Base-by-base conservation (phyloP, 2,797 vertebrate species). In the Paguma larvata region DNA sequence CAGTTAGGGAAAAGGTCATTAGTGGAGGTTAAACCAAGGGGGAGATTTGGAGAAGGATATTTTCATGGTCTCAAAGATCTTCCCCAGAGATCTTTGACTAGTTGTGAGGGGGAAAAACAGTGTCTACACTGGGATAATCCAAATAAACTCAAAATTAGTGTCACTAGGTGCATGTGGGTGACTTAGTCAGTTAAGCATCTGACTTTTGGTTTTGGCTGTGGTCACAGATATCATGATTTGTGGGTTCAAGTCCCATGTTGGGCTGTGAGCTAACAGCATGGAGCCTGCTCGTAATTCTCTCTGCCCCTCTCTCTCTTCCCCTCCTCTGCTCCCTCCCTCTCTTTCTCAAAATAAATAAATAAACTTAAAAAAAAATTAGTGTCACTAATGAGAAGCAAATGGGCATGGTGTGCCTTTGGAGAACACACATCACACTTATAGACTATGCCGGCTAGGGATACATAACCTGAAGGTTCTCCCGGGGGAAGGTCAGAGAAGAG, bases 11-110 rank as follows among this genome's bases (percentile, higher is more conserved):
- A 79, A 67, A 63, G 15, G 23, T 78, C n/a, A 18, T 77, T 30
- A 27, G 1, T 53, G 6, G 18, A 56, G 72, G 38, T 9, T 86
- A 85, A 95, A 51, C 56, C n/a, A 32, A 34, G n/a, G 41, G 8
- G 18, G 7, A 32, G 38, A 6, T 13, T 78, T 73, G 70, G 32
- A 27, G 15, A 15, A 56, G 14, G 5, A 27, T 34, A 53, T 89
- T 89, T 95, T 89, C 38, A 16, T 70, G 10, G 34, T 77, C 32
- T 97, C 25, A 62, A 70, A 73, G n/a, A 85, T 30, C 62, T 67
- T 95, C 44, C 34, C 48, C 21, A 67, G 53, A 41, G 67, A 15
- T 25, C 79, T 85, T 65, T 59, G 18, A 78, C 82, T 85, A 38
- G 8, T 65, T 53, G 10, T 27, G 18, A 19, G 34, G 51, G 48